These are phyloP conservation scores for Notiomystis cincta DNA, from an alignment of 2,113 vertebrate genomes.

Conservation along the genomic window DNA sequence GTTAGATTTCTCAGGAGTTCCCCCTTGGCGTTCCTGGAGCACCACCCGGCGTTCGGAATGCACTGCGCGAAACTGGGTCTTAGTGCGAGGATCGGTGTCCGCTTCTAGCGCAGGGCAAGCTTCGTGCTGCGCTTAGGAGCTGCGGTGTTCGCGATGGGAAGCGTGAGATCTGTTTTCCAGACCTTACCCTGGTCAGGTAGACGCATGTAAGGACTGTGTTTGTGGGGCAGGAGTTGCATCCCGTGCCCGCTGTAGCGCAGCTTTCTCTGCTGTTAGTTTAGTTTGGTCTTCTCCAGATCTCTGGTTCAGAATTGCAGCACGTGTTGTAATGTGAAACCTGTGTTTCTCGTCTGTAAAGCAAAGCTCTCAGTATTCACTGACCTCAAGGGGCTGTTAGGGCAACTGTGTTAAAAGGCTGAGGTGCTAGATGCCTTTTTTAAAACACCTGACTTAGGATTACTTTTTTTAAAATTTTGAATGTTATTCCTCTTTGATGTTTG, in stretches of 20 bases:
- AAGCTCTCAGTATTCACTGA: neutral
- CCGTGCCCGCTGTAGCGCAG: neutral
- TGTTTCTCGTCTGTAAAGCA: neutral
- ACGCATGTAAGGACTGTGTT: neutral
- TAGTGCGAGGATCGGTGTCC: fast-evolving
- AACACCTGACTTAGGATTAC: neutral
- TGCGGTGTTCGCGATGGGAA: neutral
- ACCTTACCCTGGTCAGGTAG: neutral
- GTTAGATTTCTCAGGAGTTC: neutral
- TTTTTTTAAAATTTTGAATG: neutral
- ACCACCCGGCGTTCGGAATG: fast-evolving
- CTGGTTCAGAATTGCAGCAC: neutral
- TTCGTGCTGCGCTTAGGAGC: neutral
- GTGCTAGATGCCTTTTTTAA: neutral
- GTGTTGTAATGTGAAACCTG: neutral
- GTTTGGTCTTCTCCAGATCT: neutral
- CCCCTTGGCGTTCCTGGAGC: neutral
- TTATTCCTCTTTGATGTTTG: constrained; percentile 38
- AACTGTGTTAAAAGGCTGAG: neutral
- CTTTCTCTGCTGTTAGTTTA: neutral
- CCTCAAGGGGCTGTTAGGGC: neutral
- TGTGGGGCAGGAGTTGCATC: neutral
- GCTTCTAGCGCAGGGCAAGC: neutral
- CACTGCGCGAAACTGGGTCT: fast-evolving
- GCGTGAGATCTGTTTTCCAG: neutral